phyloP scores from a whole-genome alignment of 2,113 vertebrate species.

The Columba janthina region DNA sequence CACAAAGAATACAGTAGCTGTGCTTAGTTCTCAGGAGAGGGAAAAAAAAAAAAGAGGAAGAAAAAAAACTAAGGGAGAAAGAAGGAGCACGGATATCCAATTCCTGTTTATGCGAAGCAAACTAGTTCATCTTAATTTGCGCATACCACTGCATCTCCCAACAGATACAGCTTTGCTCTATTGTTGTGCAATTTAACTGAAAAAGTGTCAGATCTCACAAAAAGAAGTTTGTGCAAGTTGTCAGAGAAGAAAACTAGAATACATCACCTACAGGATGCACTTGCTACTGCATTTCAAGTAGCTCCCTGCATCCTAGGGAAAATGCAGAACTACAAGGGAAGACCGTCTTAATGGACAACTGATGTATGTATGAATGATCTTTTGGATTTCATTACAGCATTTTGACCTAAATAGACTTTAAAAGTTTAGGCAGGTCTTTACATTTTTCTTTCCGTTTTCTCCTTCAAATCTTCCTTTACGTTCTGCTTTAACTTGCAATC shows the following conservation, averaged over 20 bases:
- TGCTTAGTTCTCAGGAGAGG: neutral
- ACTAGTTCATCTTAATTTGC: neutral
- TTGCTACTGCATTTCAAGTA: neutral
- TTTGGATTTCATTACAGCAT: neutral
- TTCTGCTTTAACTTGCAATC: neutral
- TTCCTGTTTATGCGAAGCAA: neutral
- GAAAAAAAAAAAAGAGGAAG: rapidly evolving
- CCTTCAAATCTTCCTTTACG: neutral
- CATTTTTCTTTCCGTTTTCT: neutral
- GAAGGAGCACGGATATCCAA: neutral
- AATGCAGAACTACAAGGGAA: neutral
- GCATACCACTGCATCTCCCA: neutral
- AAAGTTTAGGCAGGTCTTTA: neutral
- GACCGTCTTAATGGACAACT: neutral
- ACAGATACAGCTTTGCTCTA: neutral
- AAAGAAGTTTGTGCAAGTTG: neutral
- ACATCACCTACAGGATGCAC: neutral
- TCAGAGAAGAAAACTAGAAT: neutral
- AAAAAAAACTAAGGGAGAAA: neutral
- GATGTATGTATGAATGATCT: neutral
- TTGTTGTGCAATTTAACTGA: neutral
- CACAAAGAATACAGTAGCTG: neutral
- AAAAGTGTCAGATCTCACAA: neutral
- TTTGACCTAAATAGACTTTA: neutral
- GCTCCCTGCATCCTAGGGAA: neutral